Percentiles rank a stretch among this genome's conserved stretches.
phyloP scores from a whole-genome alignment of 2,797 vertebrate species.

The Sylvia borin region DNA sequence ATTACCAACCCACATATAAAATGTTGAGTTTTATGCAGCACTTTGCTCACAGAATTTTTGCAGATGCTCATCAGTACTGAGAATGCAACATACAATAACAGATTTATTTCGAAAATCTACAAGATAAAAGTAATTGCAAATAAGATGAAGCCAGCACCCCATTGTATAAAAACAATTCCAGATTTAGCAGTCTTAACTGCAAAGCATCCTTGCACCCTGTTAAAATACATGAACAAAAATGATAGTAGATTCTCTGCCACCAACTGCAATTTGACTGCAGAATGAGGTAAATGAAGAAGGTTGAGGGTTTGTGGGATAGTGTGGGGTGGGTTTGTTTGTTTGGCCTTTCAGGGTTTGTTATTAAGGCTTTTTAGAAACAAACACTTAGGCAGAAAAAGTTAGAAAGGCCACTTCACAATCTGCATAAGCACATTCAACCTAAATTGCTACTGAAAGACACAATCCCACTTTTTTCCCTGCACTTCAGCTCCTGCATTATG shows the following conservation, averaged over 20 bases:
- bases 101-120: background rate
- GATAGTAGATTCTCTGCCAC: background rate
- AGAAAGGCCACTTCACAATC: background rate
- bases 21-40: background rate
- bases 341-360: background rate
- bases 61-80: background rate
- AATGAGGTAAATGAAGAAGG: background rate
- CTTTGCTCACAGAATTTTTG: background rate
- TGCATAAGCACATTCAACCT: background rate
- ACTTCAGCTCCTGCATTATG: background rate
- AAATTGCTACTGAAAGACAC: background rate
- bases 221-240: background rate
- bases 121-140: background rate
- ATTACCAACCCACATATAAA: background rate
- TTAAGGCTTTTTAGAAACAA: background rate
- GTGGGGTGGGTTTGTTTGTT: background rate
- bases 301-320: background rate
- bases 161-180: background rate
- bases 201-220: background rate
- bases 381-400: background rate
- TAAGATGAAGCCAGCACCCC: background rate
- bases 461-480: background rate
- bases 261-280: background rate
- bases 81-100: background rate
- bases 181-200: background rate